Conservation (phyloP, 1,140 invertebrate genomes). For the Glossosoma conforme region DNA sequence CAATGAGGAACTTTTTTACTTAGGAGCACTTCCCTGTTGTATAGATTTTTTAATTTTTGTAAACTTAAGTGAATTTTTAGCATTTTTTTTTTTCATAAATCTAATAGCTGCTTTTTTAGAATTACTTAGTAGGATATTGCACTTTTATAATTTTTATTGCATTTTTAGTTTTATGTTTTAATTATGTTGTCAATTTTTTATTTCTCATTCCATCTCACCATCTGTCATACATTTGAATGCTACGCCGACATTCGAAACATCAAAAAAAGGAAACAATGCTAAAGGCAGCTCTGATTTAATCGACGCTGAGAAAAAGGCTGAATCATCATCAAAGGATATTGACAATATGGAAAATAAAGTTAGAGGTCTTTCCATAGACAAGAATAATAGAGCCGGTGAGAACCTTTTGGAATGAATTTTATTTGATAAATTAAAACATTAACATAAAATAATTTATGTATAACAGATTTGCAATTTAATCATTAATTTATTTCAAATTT, state of each 20-base stretch:
- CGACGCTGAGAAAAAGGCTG: conserved; percentile 10
- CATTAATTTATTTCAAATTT: too few species aligned
- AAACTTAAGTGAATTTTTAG: too few species aligned
- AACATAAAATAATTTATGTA: too few species aligned
- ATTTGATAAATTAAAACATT: too few species aligned
- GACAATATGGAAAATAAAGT: conserved; percentile 12
- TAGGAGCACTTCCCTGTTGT: too few species aligned
- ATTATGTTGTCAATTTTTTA: conserved; percentile 8
- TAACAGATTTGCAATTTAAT: too few species aligned
- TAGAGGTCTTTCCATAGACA: conserved; percentile 15
- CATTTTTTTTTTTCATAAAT: too few species aligned
- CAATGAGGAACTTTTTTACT: too few species aligned
- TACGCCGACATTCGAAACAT: too few species aligned
- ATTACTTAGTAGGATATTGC: too few species aligned
- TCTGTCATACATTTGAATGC: not conserved
- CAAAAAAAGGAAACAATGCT: not conserved
- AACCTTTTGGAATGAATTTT: conserved; percentile 2
- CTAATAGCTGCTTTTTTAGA: too few species aligned
- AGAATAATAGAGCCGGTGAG: conserved; percentile 28
- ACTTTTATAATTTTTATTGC: conserved; percentile 6
- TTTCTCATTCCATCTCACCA: conserved; percentile 7
- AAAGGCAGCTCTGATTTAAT: conserved; percentile 7
- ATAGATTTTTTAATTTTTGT: too few species aligned
- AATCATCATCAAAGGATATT: not conserved
- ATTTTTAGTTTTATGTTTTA: conserved; percentile 12